Conservation (phyloP, 2,888 invertebrate species). For the Nymphalis polychloros region DNA sequence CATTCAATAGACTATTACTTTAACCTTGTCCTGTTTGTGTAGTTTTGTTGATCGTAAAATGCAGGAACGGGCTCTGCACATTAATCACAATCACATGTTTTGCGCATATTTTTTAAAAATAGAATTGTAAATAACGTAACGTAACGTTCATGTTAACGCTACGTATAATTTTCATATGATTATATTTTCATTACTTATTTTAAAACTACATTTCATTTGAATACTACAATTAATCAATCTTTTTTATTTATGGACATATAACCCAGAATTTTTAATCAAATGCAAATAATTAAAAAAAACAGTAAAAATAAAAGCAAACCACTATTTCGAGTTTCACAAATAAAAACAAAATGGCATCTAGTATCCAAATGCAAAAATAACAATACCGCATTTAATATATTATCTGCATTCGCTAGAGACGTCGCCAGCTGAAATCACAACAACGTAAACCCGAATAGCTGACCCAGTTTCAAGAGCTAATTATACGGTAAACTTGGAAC, state of each 20-base stretch:
- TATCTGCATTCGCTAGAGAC: constrained; percentile 24
- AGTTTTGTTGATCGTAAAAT: constrained; percentile 35
- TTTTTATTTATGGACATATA: too few relatives aligned
- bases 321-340: not conserved
- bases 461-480: constrained; percentile 49
- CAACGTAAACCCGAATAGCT: constrained; percentile 52
- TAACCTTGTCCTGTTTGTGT: constrained; percentile 39
- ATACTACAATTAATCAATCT: too few relatives aligned
- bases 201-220: not conserved
- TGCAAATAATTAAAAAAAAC: not conserved
- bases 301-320: not conserved
- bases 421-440: constrained; percentile 35
- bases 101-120: not conserved
- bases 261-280: too few relatives aligned
- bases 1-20: constrained; percentile 14
- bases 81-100: constrained; percentile 8
- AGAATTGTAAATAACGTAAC: not conserved
- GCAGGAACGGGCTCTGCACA: constrained; percentile 35
- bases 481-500: constrained; percentile 43
- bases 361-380: not conserved
- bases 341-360: too few relatives aligned
- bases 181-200: too few relatives aligned
- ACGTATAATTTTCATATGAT: too few relatives aligned
- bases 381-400: not conserved
- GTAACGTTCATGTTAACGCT: too few relatives aligned